These are phyloP conservation scores for Pavo muticus DNA, from an alignment of 2,113 vertebrate species.

Conservation along the genomic window DNA sequence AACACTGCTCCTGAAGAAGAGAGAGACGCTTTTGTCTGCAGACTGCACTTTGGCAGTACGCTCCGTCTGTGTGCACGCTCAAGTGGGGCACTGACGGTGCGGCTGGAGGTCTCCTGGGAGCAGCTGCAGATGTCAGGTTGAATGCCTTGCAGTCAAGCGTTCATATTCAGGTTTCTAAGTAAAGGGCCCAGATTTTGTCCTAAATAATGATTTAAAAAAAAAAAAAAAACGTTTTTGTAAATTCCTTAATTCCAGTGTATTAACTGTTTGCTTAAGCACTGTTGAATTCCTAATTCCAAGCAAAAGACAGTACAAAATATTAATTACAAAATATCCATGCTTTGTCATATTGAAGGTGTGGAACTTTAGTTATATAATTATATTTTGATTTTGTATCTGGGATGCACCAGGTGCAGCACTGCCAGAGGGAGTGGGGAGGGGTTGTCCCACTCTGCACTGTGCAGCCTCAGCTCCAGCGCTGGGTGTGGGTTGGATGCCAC, in stretches of 20 bases:
- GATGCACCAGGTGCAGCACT: neutral
- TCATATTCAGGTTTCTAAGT: neutral
- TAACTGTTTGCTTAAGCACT: neutral
- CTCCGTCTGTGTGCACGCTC: neutral
- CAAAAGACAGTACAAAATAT: neutral
- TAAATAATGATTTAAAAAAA: neutral
- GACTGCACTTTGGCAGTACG: neutral
- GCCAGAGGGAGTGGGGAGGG: neutral
- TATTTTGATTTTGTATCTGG: neutral
- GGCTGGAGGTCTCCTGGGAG: neutral
- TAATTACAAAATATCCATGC: neutral
- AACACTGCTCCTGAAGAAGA: neutral
- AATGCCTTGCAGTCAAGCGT: neutral
- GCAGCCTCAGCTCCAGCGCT: neutral
- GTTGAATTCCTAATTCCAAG: neutral
- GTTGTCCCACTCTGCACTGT: neutral
- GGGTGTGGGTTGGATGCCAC: neutral
- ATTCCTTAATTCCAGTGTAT: neutral
- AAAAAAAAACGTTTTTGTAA: neutral
- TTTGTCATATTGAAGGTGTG: neutral
- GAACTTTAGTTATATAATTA: neutral
- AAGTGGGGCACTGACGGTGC: conserved; percentile 1
- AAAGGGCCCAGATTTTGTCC: neutral
- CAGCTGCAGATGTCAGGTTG: neutral
- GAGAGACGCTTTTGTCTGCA: conserved; percentile 41